Conservation (phyloP, 2,113 vertebrate genomes). For the Bos taurus region DNA sequence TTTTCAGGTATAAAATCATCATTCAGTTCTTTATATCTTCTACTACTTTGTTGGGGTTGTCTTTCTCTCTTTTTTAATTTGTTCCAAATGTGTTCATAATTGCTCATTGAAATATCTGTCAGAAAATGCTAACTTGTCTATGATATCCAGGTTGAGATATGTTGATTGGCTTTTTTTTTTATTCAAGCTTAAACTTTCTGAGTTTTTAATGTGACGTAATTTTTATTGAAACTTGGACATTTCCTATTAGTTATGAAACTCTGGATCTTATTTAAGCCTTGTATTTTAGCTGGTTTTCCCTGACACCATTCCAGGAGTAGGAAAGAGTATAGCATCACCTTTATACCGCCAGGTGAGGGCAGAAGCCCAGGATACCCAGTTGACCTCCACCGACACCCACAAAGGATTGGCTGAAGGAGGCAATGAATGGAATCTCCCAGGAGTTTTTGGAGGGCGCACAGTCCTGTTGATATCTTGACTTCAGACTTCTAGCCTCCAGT, state of each 20-base stretch:
- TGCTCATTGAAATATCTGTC: not conserved
- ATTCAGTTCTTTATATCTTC: not conserved
- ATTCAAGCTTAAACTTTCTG: not conserved
- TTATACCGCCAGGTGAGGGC: not conserved
- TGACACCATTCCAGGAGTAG: not conserved
- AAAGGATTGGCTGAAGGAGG: not conserved
- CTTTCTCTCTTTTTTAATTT: not conserved
- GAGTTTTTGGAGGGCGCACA: too few relatives aligned
- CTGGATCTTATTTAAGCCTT: not conserved
- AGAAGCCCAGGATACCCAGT: not conserved
- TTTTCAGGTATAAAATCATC: not conserved
- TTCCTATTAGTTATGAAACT: not conserved
- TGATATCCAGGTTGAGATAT: not conserved
- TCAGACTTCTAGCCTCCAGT: not conserved
- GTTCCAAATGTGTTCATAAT: not conserved
- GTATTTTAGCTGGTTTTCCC: not conserved
- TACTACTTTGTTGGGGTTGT: not conserved
- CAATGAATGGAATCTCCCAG: not conserved
- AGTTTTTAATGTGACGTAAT: not conserved
- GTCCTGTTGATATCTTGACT: not conserved
- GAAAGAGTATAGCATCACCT: not conserved
- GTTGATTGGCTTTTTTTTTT: not conserved
- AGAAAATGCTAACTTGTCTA: not conserved
- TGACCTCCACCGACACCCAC: not conserved
- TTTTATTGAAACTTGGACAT: not conserved